phyloP scores from a whole-genome alignment of 2,888 invertebrate genomes.

The Cryptocephalus primarius region DNA sequence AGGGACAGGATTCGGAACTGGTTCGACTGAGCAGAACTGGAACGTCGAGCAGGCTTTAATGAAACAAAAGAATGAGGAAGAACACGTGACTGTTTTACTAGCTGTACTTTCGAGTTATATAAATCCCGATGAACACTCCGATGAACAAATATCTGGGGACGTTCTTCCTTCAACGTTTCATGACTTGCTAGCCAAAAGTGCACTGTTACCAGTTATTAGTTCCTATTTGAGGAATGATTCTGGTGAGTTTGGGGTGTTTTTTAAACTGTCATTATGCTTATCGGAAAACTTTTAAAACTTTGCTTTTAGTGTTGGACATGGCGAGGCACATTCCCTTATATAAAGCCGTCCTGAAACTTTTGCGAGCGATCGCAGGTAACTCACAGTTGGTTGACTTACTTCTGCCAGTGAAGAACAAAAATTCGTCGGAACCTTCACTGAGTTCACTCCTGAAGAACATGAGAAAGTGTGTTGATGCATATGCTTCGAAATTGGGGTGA shows the following conservation, averaged over 20 bases:
- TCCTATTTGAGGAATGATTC: slow-evolving; percentile 91
- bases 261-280: too few relatives aligned
- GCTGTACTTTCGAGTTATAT: slow-evolving; percentile 82
- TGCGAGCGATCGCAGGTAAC: slow-evolving; percentile 64
- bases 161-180: slow-evolving; percentile 59
- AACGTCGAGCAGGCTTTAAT: slow-evolving; percentile 91
- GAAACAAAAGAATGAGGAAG: slow-evolving; percentile 83
- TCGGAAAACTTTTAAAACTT: neutral
- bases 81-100: slow-evolving; percentile 68
- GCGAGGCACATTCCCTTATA: slow-evolving; percentile 93
- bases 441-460: slow-evolving; percentile 72
- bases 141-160: slow-evolving; percentile 34
- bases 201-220: slow-evolving; percentile 76
- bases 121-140: slow-evolving; percentile 54
- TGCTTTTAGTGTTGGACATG: slow-evolving; percentile 76
- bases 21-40: slow-evolving; percentile 92
- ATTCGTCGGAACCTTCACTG: slow-evolving; percentile 48
- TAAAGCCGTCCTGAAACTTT: slow-evolving; percentile 69
- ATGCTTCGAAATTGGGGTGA: slow-evolving; percentile 73
- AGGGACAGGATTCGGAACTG: slow-evolving; percentile 87
- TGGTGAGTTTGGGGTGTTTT: slow-evolving; percentile 34
- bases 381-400: slow-evolving; percentile 48
- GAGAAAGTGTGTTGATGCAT: slow-evolving; percentile 86
- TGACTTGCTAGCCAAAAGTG: slow-evolving; percentile 69
- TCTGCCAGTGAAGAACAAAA: slow-evolving; percentile 41